Evolutionary conservation across 2,888 invertebrate species (phyloP).

Genomic region (Cetonia aurata): DNA sequence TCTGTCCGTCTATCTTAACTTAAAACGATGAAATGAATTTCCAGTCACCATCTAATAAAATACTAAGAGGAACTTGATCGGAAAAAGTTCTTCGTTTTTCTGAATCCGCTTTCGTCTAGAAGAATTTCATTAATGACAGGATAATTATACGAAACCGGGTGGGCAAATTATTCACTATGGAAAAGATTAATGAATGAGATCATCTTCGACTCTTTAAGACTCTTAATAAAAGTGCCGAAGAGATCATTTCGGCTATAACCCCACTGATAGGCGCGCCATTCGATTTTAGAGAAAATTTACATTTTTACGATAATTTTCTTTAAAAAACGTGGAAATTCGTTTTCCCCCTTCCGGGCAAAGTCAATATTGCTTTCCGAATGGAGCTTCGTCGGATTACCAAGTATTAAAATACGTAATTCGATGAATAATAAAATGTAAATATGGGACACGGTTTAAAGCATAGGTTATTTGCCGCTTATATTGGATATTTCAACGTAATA

Average conservation of each 20-base stretch:
- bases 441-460: not conserved
- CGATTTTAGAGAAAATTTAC: constrained; percentile 19
- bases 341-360: not conserved
- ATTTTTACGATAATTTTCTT: constrained; percentile 33
- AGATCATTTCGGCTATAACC: constrained; percentile 4
- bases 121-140: constrained; percentile 38
- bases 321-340: constrained; percentile 5
- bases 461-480: no score
- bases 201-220: constrained; percentile 4
- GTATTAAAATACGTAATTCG: constrained; percentile 15
- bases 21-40: not conserved
- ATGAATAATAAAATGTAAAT: constrained; percentile 2
- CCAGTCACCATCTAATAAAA: constrained; percentile 25
- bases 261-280: not conserved
- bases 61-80: constrained; percentile 20
- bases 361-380: constrained; percentile 6
- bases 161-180: constrained; percentile 25
- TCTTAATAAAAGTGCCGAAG: constrained; percentile 28
- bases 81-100: constrained; percentile 12
- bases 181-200: constrained; percentile 38
- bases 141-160: constrained; percentile 23
- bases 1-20: no score
- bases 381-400: not conserved
- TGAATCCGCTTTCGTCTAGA: constrained; percentile 2
- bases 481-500: no score